These are phyloP conservation scores for Bombus soroeensis DNA, from an alignment of 1,140 invertebrate genomes.

Conservation along the genomic window DNA sequence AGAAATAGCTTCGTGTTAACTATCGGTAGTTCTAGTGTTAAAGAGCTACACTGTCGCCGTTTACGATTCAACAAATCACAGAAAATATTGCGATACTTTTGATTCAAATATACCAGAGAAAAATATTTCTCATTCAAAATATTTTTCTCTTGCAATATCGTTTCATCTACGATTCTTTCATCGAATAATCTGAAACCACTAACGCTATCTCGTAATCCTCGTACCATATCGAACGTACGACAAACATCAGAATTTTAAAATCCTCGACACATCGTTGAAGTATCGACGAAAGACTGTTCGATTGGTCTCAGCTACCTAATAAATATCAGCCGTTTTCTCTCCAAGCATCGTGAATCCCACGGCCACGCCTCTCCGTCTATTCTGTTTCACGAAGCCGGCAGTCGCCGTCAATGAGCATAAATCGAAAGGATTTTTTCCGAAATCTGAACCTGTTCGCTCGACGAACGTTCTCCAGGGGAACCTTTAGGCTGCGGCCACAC, in stretches of 20 bases:
- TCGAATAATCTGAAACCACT: too few species aligned
- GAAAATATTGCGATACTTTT: too few species aligned
- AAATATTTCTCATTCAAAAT: too few species aligned
- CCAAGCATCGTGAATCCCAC: not conserved
- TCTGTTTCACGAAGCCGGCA: not conserved
- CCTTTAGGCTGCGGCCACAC: not conserved
- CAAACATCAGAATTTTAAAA: not conserved
- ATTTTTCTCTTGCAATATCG: too few species aligned
- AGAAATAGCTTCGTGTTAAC: too few species aligned
- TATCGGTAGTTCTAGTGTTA: too few species aligned
- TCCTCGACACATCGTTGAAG: not conserved
- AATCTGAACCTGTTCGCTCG: not conserved
- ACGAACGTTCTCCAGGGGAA: not conserved
- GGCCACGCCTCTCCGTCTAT: conserved; percentile 7
- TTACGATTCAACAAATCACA: too few species aligned
- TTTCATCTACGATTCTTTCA: too few species aligned
- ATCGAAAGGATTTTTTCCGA: not conserved
- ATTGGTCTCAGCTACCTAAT: not conserved
- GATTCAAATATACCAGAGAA: not conserved
- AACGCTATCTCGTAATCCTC: not conserved
- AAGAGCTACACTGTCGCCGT: not conserved
- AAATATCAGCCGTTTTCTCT: not conserved
- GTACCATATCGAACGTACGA: not conserved
- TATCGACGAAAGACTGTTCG: not conserved
- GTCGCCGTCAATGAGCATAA: conserved; percentile 11